Evolutionary conservation across 2,888 invertebrate genomes (phyloP).

Genomic region (Capitulum mitella): DNA sequence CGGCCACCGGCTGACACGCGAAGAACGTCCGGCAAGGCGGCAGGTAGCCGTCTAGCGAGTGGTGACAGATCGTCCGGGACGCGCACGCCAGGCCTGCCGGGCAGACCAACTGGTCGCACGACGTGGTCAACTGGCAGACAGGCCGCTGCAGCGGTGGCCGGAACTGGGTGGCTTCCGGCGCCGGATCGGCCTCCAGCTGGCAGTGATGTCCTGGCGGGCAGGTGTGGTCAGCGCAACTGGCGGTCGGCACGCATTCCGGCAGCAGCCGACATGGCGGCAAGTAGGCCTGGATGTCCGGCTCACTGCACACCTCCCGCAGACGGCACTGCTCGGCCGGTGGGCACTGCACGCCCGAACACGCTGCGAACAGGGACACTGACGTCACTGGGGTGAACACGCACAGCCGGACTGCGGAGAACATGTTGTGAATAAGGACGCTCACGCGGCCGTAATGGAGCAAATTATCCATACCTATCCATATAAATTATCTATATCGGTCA

Average conservation of each 20-base stretch:
- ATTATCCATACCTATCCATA: too few species aligned
- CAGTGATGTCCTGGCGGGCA: background rate
- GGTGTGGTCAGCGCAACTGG: background rate
- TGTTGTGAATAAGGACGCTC: too few species aligned
- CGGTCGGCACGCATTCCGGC: background rate
- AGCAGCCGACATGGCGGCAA: background rate
- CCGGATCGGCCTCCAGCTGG: background rate
- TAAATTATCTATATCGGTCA: too few species aligned
- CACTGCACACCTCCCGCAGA: background rate
- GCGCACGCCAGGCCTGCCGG: background rate
- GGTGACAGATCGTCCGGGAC: background rate
- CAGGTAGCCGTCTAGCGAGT: slow-evolving; percentile 1
- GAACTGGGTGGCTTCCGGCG: background rate
- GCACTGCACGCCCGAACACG: background rate
- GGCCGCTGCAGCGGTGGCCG: slow-evolving; percentile 1
- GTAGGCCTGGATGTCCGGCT: background rate
- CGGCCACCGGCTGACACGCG: background rate
- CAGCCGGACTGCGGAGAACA: too few species aligned
- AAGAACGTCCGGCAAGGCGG: background rate
- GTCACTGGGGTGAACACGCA: too few species aligned
- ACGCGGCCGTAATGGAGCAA: too few species aligned
- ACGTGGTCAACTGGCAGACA: background rate
- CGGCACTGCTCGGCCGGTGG: background rate
- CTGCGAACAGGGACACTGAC: background rate
- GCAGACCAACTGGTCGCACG: background rate